Base-by-base conservation (phyloP, 2,113 vertebrate genomes). In the Atrichornis clamosus region DNA sequence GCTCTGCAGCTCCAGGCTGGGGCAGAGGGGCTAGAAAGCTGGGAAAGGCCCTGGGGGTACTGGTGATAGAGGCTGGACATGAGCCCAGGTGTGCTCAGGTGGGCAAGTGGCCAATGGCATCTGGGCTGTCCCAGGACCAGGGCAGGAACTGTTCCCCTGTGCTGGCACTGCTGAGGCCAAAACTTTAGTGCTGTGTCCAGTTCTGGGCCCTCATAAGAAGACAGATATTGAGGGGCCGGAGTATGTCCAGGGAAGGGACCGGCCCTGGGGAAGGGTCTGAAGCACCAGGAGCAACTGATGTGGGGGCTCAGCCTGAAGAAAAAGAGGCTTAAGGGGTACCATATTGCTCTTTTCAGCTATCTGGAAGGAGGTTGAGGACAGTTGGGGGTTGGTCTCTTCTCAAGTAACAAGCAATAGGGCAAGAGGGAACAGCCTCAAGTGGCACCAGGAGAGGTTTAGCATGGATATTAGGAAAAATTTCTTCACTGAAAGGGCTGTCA, bases 341-440 rank as follows among this genome's bases (percentile, higher is more conserved):
- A 28, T 20, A 2, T 16, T 0, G 1, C 32, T 49, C 50, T 74
- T 23, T 23, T 26, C 21, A 46, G 13, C 21, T 27, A 1, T 17
- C 50, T 60, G 41, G 42, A 59, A 64, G 30, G 13, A 59, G 12
- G 41, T 2, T 68, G 27, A 19, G 53, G 67, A 0, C 0, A 63
- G 24, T n/a, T 26, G 16, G 28, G 11, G 0, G 4, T 28, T 0
- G 0, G 20, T 47, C 35, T 55, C 10, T 50, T 50, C 30, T 42
- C 22, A 33, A 9, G 6, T 42, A 47, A 24, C 6, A 37, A 50
- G 22, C 0, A 1, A 49, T 2, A 55, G 33, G 24, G 37, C 2
- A 7, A 77, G 7, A 68, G 24, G 3, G 64, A 78, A 67, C 1
- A 19, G 42, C n/a, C 27, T 59, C 15, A 84, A 58, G 18, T 30